Percentiles rank a stretch among this genome's conserved stretches.
phyloP scores from a whole-genome alignment of 2,888 invertebrate species.

The Hemistola chrysoprasaria region DNA sequence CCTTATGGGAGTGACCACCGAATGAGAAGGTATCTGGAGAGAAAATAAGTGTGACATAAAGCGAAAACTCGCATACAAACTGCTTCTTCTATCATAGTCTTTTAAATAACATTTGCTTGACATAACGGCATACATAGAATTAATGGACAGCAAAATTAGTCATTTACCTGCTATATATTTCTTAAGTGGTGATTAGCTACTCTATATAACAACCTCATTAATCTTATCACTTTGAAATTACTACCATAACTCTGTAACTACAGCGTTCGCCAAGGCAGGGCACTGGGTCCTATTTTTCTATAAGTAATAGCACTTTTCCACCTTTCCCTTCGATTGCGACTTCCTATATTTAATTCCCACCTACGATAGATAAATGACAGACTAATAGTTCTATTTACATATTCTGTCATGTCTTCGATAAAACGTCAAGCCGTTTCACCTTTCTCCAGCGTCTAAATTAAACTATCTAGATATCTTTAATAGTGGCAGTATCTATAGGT shows the following conservation, averaged over 20 bases:
- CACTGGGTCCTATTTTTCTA: not conserved
- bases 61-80: no score
- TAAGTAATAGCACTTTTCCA: conserved; percentile 5
- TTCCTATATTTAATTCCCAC: conserved; percentile 5
- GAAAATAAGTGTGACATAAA: no score
- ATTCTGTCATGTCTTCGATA: not conserved
- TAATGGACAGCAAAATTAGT: not conserved
- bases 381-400: conserved; percentile 13
- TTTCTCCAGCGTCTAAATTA: conserved; percentile 9
- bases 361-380: conserved; percentile 8
- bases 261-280: conserved; percentile 1
- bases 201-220: no score
- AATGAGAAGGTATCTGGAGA: no score
- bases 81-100: no score
- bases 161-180: not conserved
- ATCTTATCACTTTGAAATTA: no score
- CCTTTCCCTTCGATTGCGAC: conserved; percentile 9
- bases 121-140: no score
- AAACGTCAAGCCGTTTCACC: conserved; percentile 1
- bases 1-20: no score
- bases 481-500: no score
- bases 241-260: not conserved
- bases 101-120: no score
- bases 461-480: not conserved
- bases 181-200: no score